These are phyloP conservation scores for Hyles euphorbiae DNA, from an alignment of 1,140 invertebrate genomes.

Conservation along the genomic window DNA sequence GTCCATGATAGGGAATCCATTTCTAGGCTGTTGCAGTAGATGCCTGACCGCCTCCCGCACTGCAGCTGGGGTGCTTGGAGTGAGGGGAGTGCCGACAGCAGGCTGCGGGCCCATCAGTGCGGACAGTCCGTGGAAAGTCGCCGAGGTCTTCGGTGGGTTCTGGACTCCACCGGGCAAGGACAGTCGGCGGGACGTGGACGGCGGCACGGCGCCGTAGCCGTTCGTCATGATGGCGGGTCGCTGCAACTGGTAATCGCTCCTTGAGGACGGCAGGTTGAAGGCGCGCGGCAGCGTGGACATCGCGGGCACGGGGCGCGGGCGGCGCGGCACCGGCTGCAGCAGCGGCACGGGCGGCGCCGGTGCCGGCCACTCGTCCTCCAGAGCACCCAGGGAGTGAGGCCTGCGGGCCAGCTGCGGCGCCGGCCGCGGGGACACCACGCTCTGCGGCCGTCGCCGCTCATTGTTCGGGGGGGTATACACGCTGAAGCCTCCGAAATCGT, in stretches of 20 bases:
- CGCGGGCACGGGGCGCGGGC: conserved; percentile 56
- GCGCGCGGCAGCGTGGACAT: conserved; percentile 64
- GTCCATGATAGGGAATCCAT: conserved; percentile 84
- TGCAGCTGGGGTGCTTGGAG: conserved; percentile 75
- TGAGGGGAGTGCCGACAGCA: conserved; percentile 59
- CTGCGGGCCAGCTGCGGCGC: conserved; percentile 57
- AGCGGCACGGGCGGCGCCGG: conserved; percentile 61
- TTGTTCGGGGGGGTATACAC: conserved; percentile 76
- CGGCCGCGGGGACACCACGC: conserved; percentile 66
- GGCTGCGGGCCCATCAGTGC: conserved; percentile 42
- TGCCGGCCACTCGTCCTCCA: conserved; percentile 57
- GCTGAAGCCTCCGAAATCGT: conserved; percentile 75
- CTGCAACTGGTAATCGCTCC: conserved; percentile 80
- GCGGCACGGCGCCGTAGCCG: conserved; percentile 65
- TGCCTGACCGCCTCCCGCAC: conserved; percentile 81
- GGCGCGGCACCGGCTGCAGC: conserved; percentile 62
- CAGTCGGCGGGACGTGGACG: conserved; percentile 50
- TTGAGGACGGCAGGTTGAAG: conserved; percentile 72
- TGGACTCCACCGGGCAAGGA: conserved; percentile 58
- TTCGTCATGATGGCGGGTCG: conserved; percentile 67
- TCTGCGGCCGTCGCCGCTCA: conserved; percentile 56
- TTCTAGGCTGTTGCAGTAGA: conserved; percentile 79
- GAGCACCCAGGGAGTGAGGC: conserved; percentile 64
- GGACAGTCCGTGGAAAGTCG: conserved; percentile 79
- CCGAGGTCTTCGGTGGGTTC: conserved; percentile 75